Base-by-base conservation (phyloP, 2,113 vertebrate species). In the Xenopus tropicalis region DNA sequence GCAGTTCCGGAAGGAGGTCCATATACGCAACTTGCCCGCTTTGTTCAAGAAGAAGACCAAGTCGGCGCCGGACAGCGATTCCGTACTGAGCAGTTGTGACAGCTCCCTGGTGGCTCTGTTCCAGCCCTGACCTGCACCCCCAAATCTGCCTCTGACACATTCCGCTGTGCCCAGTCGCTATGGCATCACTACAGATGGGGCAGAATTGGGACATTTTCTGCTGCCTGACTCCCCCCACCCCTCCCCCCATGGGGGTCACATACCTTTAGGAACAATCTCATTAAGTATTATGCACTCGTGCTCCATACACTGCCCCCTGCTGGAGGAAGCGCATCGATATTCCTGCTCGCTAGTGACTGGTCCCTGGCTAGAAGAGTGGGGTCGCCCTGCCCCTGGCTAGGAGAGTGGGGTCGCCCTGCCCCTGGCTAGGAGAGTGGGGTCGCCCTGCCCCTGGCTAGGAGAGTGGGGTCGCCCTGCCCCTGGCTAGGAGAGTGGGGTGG, bases 1-100 rank as follows among this genome's bases (percentile, higher is more conserved):
- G 83, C 95, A 99, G 83, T 99, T 98, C 83, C 95, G 93, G 82
- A 99, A 99, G 84, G 96, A 98, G 84, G 96, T 98, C 80, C 97
- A 99, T 78, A 98, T 99, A 86, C 93, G 93, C 82, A 98, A 99
- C 84, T 94, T 99, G 78, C 97, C 96, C 1, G 93, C 94, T 14
- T 94, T 99, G 79, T 98, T 96, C 84, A 64, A 68, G 72, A 98
- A 98, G 86, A 96, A 92, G 79, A 83, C 86, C 44, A 96, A 96
- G 84, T 87, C 89, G 25, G 87, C 91, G 29, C 0, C 87, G 67
- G 92, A 90, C 74, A 67, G 82, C 0, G 95, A 97, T n/a, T 54
- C 88, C 59, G 20, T 68, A 11, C 52, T 89, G 82, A 88, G 88
- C 68, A 90, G 58, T 29, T 75, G 72, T 0, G 90, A 90, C 42